A percentile compares a stretch with the other conserved stretches of the same genome.
Evolutionary conservation across 2,888 invertebrate species (phyloP).

Genomic region (Cylindroiulus punctatus): DNA sequence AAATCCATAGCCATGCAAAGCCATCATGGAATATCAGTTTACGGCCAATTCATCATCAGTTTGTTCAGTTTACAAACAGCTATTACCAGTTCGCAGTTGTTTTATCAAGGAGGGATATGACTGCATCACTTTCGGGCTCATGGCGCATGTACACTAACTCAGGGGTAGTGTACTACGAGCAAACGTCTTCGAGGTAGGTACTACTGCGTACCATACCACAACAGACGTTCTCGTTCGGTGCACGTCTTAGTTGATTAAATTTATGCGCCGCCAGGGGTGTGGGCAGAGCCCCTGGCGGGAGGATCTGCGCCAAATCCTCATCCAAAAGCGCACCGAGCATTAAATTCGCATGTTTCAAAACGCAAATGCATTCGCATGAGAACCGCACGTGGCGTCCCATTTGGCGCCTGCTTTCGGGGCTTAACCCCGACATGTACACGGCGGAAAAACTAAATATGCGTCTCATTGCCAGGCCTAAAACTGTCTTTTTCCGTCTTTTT

Average conservation of each 20-base stretch:
- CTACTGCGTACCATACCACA: too few species aligned
- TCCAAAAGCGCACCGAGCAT: not conserved
- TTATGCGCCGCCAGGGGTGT: not conserved
- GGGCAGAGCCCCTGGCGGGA: not conserved
- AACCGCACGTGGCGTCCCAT: not conserved
- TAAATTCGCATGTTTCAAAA: not conserved
- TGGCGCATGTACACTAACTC: too few species aligned
- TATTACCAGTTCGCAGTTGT: too few species aligned
- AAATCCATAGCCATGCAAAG: too few species aligned
- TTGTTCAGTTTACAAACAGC: too few species aligned
- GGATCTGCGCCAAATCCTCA: not conserved
- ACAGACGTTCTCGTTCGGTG: too few species aligned
- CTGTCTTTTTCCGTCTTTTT: not conserved
- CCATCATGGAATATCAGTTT: too few species aligned
- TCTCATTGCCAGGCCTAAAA: not conserved
- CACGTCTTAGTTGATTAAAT: not conserved
- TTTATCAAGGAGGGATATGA: too few species aligned
- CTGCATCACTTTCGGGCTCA: too few species aligned
- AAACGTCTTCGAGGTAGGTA: too few species aligned
- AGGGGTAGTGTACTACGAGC: too few species aligned
- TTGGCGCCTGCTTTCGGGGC: not conserved
- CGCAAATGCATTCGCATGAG: conserved; percentile 3
- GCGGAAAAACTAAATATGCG: not conserved
- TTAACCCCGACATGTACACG: not conserved
- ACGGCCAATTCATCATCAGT: too few species aligned